Evolutionary conservation across 2,113 vertebrate species (phyloP).

Genomic region (Seriola aureovittata): DNA sequence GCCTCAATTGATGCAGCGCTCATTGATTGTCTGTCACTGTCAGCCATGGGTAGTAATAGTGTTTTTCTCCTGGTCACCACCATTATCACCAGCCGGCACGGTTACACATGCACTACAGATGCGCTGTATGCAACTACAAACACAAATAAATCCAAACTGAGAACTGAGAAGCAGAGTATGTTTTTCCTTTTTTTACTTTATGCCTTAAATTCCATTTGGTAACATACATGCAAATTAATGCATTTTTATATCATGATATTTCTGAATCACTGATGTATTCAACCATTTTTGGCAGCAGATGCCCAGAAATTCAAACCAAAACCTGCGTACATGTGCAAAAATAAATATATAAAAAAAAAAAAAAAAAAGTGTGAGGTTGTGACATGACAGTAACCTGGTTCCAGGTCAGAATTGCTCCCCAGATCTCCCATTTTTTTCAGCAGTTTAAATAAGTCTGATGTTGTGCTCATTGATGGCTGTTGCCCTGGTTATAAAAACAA

Average conservation of each 20-base stretch:
- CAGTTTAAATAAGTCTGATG: background rate
- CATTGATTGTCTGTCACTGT: slow-evolving; percentile 54
- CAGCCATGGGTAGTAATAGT: slow-evolving; percentile 20
- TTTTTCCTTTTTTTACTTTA: background rate
- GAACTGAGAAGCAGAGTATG: background rate
- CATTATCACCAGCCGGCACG: background rate
- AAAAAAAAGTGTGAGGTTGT: slow-evolving; percentile 6
- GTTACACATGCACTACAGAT: background rate
- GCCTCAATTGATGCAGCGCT: slow-evolving; percentile 29
- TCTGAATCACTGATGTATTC: slow-evolving; percentile 11
- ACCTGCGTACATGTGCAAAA: background rate
- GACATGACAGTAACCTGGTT: background rate
- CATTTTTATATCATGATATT: background rate
- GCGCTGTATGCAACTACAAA: background rate
- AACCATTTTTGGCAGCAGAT: background rate
- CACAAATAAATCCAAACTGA: background rate
- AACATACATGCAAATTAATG: background rate
- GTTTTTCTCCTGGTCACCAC: background rate
- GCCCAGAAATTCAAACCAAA: background rate
- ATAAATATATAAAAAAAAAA: too few species aligned
- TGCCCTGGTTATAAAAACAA: background rate
- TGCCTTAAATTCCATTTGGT: background rate
- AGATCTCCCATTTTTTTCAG: background rate
- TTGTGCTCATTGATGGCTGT: background rate
- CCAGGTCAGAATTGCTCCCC: background rate